phyloP scores from a whole-genome alignment of 2,113 vertebrate genomes.

The Plecotus auritus region DNA sequence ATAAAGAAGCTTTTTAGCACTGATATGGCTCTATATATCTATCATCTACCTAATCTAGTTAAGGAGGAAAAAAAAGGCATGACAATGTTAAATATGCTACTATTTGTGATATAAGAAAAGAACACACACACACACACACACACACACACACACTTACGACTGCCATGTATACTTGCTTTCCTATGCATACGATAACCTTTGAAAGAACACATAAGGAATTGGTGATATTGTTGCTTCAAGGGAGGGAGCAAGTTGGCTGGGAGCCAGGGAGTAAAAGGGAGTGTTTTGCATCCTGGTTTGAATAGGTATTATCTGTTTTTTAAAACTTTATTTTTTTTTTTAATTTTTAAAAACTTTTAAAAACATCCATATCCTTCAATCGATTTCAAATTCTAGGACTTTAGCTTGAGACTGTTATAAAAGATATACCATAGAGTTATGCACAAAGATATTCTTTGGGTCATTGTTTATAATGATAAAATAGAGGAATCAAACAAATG shows the following conservation, averaged over 20 bases:
- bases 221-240: neutral
- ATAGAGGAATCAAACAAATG: neutral
- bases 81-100: neutral
- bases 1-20: neutral
- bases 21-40: neutral
- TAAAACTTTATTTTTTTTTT: neutral
- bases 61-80: neutral
- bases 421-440: neutral
- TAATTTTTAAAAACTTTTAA: neutral
- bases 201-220: neutral
- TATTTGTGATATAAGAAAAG: neutral
- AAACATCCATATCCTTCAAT: neutral
- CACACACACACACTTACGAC: neutral
- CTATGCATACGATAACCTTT: neutral
- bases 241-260: neutral
- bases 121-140: neutral
- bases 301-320: neutral
- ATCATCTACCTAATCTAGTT: neutral
- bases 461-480: neutral
- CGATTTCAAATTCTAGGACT: conserved; percentile 4
- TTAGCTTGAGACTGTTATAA: neutral
- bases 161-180: neutral
- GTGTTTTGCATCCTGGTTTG: neutral
- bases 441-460: neutral
- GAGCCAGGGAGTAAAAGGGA: neutral